phyloP scores from a whole-genome alignment of 2,888 invertebrate species.

The Cerceris rybyensis region DNA sequence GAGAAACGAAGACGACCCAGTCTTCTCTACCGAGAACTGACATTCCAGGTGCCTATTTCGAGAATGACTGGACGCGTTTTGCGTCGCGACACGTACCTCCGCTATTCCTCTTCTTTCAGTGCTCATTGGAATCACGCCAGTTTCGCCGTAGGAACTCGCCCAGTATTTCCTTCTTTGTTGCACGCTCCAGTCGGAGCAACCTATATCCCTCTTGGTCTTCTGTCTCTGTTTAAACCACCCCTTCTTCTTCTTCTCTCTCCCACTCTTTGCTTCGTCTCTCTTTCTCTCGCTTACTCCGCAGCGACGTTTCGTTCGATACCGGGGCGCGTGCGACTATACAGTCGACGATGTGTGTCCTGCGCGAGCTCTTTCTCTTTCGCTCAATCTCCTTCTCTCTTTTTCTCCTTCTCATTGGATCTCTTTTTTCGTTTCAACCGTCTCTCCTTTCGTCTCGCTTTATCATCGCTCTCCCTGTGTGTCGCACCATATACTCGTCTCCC shows the following conservation, averaged over 20 bases:
- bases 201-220: not conserved
- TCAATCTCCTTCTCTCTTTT: not conserved
- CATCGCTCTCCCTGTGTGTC: not conserved
- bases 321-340: conserved; percentile 32
- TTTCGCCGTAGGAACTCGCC: conserved; percentile 51
- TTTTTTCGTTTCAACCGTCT: not conserved
- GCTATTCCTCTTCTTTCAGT: conserved; percentile 13
- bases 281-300: conserved; percentile 10
- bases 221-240: not conserved
- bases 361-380: not conserved
- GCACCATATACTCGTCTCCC: conserved; percentile 17
- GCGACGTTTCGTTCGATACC: conserved; percentile 59
- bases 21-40: conserved; percentile 39
- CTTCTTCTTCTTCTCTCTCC: not conserved
- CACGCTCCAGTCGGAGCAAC: not conserved
- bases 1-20: not conserved
- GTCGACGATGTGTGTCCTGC: conserved; percentile 17
- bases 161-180: conserved; percentile 13
- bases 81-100: conserved; percentile 56
- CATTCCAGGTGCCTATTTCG: conserved; percentile 68
- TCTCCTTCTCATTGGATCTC: conserved; percentile 3
- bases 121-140: conserved; percentile 64
- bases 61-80: conserved; percentile 66
- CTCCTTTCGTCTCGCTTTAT: conserved; percentile 11
- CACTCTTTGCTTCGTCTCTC: conserved; percentile 30